Base-by-base conservation (phyloP, 2,797 vertebrate species). In the Clamator glandarius region DNA sequence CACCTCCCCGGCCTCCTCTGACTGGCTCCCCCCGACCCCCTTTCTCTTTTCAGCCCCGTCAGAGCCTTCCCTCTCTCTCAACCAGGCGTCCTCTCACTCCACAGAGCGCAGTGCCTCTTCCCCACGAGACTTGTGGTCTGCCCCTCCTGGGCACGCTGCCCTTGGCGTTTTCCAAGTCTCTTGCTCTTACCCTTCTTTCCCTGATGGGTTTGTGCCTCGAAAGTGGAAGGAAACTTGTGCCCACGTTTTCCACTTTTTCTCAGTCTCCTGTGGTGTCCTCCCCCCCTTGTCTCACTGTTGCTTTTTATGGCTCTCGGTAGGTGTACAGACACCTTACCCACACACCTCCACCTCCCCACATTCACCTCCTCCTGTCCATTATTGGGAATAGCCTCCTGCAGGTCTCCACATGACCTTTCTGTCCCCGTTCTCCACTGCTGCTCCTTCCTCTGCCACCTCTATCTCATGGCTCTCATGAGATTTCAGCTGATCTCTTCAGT, bases 241-340 rank as follows among this genome's bases (percentile, higher is more conserved):
- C 36, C 54, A 14, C 1, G 0, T 72, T 61, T 67, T 35, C 75
- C n/a, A 23, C 57, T 78, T 63, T 70, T 29, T 16, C 39, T 28
- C 11, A 46, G 63, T 41, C 62, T 75, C 2, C 1, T 12, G 48
- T 90, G 20, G 24, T 46, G n/a, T 33, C 36, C 33, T 2, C 33
- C 36, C n/a, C 2, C n/a, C 0, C 1, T 69, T 76, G 51, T 25
- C 55, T 67, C 39, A 12, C 3, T 0, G 0, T 36, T 54, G 59
- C 39, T 54, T 86, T 75, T 54, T 26, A 23, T 24, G 15, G 20
- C 31, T 48, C 28, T 33, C 1, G 0, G 13, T 46, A 59, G 16
- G 26, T 41, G 10, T 44, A 33, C 39, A 54, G 54, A 51, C 46
- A n/a, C n/a, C n/a, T n/a, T n/a, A 21, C 29, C 36, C 51, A 6